phyloP scores from a whole-genome alignment of 2,888 invertebrate species.

The Tenthredo mesomela region DNA sequence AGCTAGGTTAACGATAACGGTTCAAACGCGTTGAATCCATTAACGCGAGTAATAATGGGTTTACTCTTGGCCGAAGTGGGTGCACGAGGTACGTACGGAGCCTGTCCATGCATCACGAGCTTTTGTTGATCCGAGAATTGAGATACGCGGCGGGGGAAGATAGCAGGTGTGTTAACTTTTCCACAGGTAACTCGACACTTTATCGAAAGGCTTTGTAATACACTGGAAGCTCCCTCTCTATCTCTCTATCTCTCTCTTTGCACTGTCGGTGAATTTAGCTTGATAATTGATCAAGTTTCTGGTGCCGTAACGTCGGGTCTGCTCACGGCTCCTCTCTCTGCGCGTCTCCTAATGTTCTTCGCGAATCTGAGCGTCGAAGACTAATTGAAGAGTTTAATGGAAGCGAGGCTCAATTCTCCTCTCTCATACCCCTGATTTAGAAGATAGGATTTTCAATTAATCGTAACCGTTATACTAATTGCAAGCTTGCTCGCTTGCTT shows the following conservation, averaged over 20 bases:
- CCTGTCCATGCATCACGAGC: constrained; percentile 29
- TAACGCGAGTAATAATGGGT: constrained; percentile 48
- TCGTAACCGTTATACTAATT: constrained; percentile 44
- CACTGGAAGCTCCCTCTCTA: not conserved
- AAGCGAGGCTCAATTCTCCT: not conserved
- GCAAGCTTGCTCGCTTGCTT: not conserved
- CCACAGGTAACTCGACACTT: constrained; percentile 17
- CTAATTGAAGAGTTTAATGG: constrained; percentile 49
- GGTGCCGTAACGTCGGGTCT: not conserved
- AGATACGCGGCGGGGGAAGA: constrained; percentile 33
- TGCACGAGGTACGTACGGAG: constrained; percentile 33
- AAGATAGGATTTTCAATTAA: constrained; percentile 36
- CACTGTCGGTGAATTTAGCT: not conserved
- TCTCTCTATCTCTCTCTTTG: not conserved
- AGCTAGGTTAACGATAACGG: constrained; percentile 32
- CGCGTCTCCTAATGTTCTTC: not conserved
- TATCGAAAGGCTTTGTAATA: constrained; percentile 41
- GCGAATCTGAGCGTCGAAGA: constrained; percentile 33
- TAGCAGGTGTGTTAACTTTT: constrained; percentile 49
- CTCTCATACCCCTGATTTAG: not conserved
- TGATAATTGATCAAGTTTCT: constrained; percentile 30
- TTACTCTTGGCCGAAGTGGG: constrained; percentile 44
- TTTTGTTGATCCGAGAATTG: constrained; percentile 25
- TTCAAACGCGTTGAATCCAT: constrained; percentile 46
- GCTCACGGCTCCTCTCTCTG: no score